A percentile compares a stretch with the other conserved stretches of the same genome.
phyloP scores from a whole-genome alignment of 1,140 invertebrate species.

The Brachionus manjavacas region DNA sequence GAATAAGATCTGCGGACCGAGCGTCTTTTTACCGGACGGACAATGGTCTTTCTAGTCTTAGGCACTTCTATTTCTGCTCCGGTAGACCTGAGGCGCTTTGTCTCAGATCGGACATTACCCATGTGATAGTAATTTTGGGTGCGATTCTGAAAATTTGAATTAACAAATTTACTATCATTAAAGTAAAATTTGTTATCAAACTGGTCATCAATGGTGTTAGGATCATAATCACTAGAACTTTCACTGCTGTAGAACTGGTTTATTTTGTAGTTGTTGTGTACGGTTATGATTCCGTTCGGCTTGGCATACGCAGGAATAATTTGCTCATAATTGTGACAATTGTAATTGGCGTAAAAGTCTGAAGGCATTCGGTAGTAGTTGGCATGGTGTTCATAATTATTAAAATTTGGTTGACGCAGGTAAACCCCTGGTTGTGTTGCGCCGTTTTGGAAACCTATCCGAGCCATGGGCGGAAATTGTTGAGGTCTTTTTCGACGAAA shows the following conservation, averaged over 20 bases:
- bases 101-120: background rate
- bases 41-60: background rate
- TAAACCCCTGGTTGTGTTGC: background rate
- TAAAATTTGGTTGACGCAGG: background rate
- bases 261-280: slow-evolving; percentile 21
- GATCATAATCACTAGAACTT: slow-evolving; percentile 26
- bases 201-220: slow-evolving; percentile 4
- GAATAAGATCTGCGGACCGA: slow-evolving; percentile 11
- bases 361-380: background rate
- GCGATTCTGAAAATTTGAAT: background rate
- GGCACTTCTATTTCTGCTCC: background rate
- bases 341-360: background rate
- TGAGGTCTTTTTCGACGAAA: background rate
- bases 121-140: slow-evolving; percentile 26
- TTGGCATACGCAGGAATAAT: background rate
- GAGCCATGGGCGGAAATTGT: background rate
- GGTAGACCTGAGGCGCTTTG: background rate
- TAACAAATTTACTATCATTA: background rate
- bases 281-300: background rate
- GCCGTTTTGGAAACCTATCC: background rate
- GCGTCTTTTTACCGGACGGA: background rate
- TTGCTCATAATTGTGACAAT: slow-evolving; percentile 35
- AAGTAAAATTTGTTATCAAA: slow-evolving; percentile 27
- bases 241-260: slow-evolving; percentile 2
- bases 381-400: slow-evolving; percentile 10